Evolutionary conservation across 2,888 invertebrate species (phyloP), one percentile per base, ranked within the genome.

Genomic region (Platynereis dumerilii): DNA sequence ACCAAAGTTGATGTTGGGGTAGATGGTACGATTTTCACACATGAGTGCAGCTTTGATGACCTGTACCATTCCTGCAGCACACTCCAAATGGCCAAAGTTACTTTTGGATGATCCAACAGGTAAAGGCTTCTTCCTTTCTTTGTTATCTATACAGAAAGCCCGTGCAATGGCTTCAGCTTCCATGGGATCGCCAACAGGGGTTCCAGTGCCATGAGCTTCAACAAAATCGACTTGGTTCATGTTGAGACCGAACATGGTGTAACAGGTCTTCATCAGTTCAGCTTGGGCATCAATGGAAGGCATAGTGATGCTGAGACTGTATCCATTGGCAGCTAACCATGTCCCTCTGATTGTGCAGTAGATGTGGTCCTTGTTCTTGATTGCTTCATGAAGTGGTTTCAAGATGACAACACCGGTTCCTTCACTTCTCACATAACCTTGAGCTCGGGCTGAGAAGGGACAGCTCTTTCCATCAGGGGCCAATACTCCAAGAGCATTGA

Each of bases 381-480:
- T 24, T 10, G 75, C 72, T 45, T 74, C 71, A 2, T 57, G 60
- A 0, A 79, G 72, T 5, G 73, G 64, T 62, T 81, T 82, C 29
- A 83, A 57, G 26, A 82, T 65, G 7, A 81, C 65, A n/a, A 74
- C 77, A 0, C 79, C 82, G 58, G 76, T 77, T 0, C 81, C 82
- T 61, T 84, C 84, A 3, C 78, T 76, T 59, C 82, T 68, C n/a
- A 78, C 82, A 67, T 83, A 84, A 20, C 84, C 84, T 59, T 76
- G 72, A 5, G 84, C 83, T 24, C 71, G 59, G 0, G 71, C 73
- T 64, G 82, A 82, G 66, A 84, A 84, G 12, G 78, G 74, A 20
- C 76, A 68, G 61, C 80, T 81, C 54, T 72, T 74, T 52, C 83
- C 82, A 24, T 80, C 76, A 7, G 72, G 67, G 0, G 80, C 75